These are phyloP conservation scores for Beaufortia kweichowensis DNA, from an alignment of 2,113 vertebrate genomes.

Conservation along the genomic window DNA sequence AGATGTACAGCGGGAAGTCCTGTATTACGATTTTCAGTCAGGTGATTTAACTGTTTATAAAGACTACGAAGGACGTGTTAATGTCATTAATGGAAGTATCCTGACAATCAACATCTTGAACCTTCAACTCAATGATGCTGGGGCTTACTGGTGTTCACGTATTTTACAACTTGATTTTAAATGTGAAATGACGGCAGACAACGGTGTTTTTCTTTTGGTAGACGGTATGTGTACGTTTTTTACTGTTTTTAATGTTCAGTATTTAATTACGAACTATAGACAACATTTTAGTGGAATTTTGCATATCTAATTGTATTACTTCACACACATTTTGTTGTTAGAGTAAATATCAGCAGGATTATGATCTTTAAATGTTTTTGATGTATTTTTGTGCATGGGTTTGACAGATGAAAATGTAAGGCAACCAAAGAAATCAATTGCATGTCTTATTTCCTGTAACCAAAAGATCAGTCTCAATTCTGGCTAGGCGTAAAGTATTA, in stretches of 20 bases:
- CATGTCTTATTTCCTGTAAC: too few species aligned
- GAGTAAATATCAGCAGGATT: too few species aligned
- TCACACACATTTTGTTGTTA: too few species aligned
- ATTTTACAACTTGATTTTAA: rapidly evolving
- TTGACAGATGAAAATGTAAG: too few species aligned
- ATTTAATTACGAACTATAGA: neutral
- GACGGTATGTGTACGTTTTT: neutral
- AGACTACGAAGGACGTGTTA: rapidly evolving
- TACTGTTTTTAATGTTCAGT: too few species aligned
- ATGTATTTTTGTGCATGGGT: too few species aligned
- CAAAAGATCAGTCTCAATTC: too few species aligned
- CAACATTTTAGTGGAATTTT: too few species aligned
- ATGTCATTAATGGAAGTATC: rapidly evolving
- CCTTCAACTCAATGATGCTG: neutral
- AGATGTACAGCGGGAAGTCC: rapidly evolving
- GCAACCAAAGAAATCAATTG: too few species aligned
- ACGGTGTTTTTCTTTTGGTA: conserved; percentile 5
- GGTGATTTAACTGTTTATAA: rapidly evolving
- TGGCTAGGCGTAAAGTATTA: neutral
- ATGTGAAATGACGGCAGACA: neutral
- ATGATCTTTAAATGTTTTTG: too few species aligned
- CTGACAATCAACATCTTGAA: conserved; percentile 40
- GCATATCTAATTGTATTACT: too few species aligned
- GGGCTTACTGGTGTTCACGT: conserved; percentile 12
- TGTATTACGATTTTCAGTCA: rapidly evolving